A percentile compares a stretch with the other conserved stretches of the same genome.
Evolutionary conservation across 2,797 vertebrate species (phyloP).

Genomic region (Myoxocephalus aenaeus): DNA sequence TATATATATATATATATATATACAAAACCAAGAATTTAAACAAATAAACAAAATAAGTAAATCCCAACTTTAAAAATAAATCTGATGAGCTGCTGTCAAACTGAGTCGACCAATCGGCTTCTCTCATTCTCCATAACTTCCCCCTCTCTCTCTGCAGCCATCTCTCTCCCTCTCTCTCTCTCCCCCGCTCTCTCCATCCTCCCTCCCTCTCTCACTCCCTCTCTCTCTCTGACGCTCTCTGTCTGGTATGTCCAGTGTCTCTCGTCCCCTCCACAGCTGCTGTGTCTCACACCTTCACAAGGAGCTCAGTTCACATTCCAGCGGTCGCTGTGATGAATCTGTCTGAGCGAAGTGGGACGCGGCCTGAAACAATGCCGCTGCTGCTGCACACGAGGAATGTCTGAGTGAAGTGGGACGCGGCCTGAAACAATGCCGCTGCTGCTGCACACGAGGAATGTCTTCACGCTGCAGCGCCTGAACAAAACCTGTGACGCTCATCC

Average conservation of each 20-base stretch:
- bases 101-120: too few relatives aligned
- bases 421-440: slow-evolving; percentile 47
- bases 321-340: slow-evolving; percentile 61
- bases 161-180: too few relatives aligned
- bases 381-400: slow-evolving; percentile 60
- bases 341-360: slow-evolving; percentile 44
- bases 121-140: too few relatives aligned
- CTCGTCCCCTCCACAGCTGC: slow-evolving; percentile 64
- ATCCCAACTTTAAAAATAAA: neutral
- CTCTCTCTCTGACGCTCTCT: slow-evolving; percentile 44
- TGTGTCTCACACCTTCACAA: slow-evolving; percentile 69
- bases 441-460: slow-evolving; percentile 57
- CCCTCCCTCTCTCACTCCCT: neutral
- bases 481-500: slow-evolving; percentile 47
- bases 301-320: slow-evolving; percentile 70
- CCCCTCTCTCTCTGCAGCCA: too few relatives aligned
- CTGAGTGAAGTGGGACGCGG: slow-evolving; percentile 44
- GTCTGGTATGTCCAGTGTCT: slow-evolving; percentile 66
- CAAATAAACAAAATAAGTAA: neutral
- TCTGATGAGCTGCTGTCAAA: neutral
- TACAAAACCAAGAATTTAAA: too few relatives aligned
- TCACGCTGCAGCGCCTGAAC: slow-evolving; percentile 40
- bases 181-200: too few relatives aligned
- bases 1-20: too few relatives aligned
- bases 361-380: slow-evolving; percentile 49